Conservation (phyloP, 2,888 invertebrate genomes). For the Ormyrus labotus region DNA sequence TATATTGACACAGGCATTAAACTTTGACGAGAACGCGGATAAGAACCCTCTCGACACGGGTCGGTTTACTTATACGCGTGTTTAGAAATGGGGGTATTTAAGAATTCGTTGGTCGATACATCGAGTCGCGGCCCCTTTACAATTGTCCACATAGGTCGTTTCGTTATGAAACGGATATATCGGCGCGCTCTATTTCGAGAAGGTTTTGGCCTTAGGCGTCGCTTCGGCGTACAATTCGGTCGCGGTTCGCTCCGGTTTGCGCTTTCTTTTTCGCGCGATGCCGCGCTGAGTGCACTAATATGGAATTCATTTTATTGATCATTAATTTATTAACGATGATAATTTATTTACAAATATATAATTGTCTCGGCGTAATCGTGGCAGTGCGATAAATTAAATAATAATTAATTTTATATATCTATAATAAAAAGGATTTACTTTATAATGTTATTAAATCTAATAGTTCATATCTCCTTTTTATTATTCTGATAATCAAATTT, state of each 20-base stretch:
- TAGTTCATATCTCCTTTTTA: too few relatives aligned
- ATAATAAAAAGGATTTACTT: too few relatives aligned
- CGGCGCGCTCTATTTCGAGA: slow-evolving; percentile 18
- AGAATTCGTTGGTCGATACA: slow-evolving; percentile 10
- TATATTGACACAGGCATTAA: slow-evolving; percentile 35
- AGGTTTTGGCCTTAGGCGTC: background rate
- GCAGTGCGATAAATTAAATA: too few relatives aligned
- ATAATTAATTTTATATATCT: too few relatives aligned
- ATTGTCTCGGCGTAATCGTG: too few relatives aligned
- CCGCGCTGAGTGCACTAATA: background rate
- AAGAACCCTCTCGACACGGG: background rate
- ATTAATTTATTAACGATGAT: too few relatives aligned
- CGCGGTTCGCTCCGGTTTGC: too few relatives aligned
- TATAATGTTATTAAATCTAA: too few relatives aligned
- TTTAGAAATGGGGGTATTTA: background rate
- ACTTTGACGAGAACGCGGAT: background rate
- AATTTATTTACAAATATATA: too few relatives aligned
- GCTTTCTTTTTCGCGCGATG: background rate
- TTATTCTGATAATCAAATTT: too few relatives aligned
- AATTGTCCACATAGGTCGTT: slow-evolving; percentile 15
- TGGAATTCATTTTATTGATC: background rate
- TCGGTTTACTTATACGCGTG: background rate
- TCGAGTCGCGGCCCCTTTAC: background rate
- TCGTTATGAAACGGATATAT: slow-evolving; percentile 15
- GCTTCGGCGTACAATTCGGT: too few relatives aligned